Conservation (phyloP, 1,140 invertebrate species). For the Sycophaga agraensis region DNA sequence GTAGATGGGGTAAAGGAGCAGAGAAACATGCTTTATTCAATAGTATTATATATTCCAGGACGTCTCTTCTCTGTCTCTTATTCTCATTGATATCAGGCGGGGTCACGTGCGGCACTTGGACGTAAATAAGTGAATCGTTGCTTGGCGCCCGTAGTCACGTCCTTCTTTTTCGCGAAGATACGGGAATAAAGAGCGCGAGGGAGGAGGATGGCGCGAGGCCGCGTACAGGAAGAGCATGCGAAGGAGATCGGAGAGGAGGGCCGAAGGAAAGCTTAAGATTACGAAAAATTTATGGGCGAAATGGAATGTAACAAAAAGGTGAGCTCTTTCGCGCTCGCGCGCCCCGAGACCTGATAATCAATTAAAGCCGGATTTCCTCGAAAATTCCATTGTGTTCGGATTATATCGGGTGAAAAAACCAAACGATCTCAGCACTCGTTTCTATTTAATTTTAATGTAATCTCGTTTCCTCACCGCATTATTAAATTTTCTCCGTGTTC, state of each 20-base stretch:
- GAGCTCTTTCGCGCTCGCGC: not conserved
- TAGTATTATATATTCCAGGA: conserved; percentile 14
- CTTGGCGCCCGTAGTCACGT: conserved; percentile 19
- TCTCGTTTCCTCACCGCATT: not conserved
- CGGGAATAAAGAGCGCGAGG: conserved; percentile 4
- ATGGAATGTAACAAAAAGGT: conserved; percentile 9
- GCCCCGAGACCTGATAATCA: conserved; percentile 12
- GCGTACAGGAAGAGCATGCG: not conserved
- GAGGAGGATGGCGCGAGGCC: not conserved
- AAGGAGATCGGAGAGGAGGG: too few relatives aligned
- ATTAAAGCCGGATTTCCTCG: conserved; percentile 12
- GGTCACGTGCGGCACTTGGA: conserved; percentile 23
- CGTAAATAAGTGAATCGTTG: conserved; percentile 28
- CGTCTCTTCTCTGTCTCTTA: conserved; percentile 3
- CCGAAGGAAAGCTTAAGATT: conserved; percentile 20
- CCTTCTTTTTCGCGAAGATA: conserved; percentile 21
- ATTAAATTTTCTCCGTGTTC: not conserved
- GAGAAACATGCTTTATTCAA: conserved; percentile 18
- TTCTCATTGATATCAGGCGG: conserved; percentile 21
- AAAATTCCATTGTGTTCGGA: conserved; percentile 9
- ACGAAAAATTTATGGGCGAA: conserved; percentile 24
- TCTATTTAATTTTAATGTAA: conserved; percentile 1
- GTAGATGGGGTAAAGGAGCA: too few relatives aligned
- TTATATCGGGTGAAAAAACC: conserved; percentile 4
- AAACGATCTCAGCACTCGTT: not conserved